Evolutionary conservation across 1,140 invertebrate genomes (phyloP), one percentile per base, ranked within the genome.

Genomic region (Magallana gigas): DNA sequence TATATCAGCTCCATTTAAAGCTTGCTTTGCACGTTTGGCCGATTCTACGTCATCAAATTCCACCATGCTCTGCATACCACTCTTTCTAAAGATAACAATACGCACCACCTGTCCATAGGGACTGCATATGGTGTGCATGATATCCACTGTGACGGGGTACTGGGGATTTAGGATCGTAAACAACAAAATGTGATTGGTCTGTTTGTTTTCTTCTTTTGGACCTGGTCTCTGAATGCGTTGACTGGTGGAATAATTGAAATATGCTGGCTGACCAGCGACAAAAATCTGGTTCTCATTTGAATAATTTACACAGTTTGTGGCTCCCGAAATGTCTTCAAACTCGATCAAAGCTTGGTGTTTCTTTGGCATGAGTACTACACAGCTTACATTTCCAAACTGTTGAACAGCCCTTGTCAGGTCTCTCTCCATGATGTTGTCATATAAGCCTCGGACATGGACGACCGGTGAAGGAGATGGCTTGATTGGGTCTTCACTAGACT

Each of bases 61-160:
- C 92, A 99, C 98, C 98, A 99, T 99, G 85, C 98, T 98, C 95
- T 99, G 99, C 8, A 99, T 97, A 85, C 98, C 98, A 95, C 99
- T 99, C 95, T 99, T 99, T 96, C 98, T 98, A 96, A 99, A 99
- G 92, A 99, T 99, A 84, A 99, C 99, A 95, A 99, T 99, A 91
- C 98, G 96, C 90, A 98, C 96, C n/a, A 99, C 98, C 94, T 98
- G 97, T 56, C 99, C 99, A 96, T 98, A 98, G 85, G 98, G 97
- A 91, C 97, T 96, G 95, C 98, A 98, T 94, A 99, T 99, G 91
- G 98, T 98, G 96, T 99, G 98, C 94, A 99, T 97, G 76, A 99
- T 98, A 95, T 99, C 98, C 98, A 99, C 98, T 95, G 98, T 99
- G 94, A 99, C 99, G 84, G 98, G 98, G 96, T 99, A 99, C 92